Evolutionary conservation across 2,888 invertebrate genomes (phyloP).

Genomic region (Rhamnusium bicolor): DNA sequence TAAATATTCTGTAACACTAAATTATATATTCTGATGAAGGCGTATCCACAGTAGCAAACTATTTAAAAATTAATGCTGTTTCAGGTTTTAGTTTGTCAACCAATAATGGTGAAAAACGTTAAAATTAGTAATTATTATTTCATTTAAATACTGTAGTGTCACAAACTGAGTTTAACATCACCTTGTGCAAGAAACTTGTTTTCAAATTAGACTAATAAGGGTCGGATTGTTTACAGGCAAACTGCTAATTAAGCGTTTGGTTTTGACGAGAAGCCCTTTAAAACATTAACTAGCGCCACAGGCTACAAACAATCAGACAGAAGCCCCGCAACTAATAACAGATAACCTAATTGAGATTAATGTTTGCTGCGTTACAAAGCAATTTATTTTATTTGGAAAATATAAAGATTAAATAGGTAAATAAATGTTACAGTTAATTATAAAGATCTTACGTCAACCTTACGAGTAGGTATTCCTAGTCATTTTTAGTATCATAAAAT

Average conservation of each 20-base stretch:
- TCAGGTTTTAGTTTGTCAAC: too few species aligned
- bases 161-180: not conserved
- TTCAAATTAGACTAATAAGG: constrained; percentile 35
- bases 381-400: not conserved
- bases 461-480: too few species aligned
- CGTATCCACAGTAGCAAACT: too few species aligned
- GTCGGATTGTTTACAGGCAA: constrained; percentile 50
- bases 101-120: too few species aligned
- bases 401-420: not conserved
- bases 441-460: not conserved
- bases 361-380: constrained; percentile 52
- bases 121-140: too few species aligned
- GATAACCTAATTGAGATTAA: constrained; percentile 60
- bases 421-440: not conserved
- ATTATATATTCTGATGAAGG: too few species aligned
- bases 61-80: too few species aligned
- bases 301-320: constrained; percentile 59
- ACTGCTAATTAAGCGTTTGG: constrained; percentile 48
- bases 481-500: too few species aligned
- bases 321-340: constrained; percentile 57
- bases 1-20: too few species aligned
- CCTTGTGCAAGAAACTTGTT: constrained; percentile 1
- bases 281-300: constrained; percentile 48
- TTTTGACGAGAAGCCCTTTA: constrained; percentile 50
- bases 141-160: too few species aligned